Evolutionary conservation across 1,140 invertebrate species (phyloP).

Genomic region (Maniola jurtina): DNA sequence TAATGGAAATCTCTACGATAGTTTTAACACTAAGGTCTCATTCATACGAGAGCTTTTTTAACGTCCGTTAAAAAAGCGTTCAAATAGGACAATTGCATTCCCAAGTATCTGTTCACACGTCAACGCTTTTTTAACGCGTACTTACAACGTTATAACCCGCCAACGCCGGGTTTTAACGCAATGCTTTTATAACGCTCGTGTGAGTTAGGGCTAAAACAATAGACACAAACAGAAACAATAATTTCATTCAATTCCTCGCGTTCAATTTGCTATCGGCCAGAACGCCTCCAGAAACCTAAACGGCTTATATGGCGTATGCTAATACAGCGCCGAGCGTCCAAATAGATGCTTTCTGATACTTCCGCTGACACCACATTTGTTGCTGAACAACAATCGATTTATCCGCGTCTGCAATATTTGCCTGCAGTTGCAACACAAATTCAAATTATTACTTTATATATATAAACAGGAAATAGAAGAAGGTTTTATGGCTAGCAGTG

Average conservation of each 20-base stretch:
- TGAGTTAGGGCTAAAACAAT: not conserved
- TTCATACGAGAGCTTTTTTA: no score
- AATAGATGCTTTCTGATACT: constrained; percentile 23
- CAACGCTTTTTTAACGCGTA: no score
- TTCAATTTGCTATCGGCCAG: constrained; percentile 24
- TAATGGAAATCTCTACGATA: no score
- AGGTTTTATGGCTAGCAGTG: not conserved
- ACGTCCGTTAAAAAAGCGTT: no score
- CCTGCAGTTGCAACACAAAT: not conserved
- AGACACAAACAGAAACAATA: not conserved
- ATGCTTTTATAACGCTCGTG: no score
- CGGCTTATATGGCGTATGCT: constrained; percentile 29
- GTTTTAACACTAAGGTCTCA: no score
- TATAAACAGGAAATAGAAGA: not conserved
- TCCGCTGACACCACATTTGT: constrained; percentile 13
- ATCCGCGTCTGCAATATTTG: constrained; percentile 10
- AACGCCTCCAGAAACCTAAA: constrained; percentile 33
- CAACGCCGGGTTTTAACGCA: no score
- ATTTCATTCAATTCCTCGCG: constrained; percentile 10
- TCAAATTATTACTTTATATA: constrained; percentile 3
- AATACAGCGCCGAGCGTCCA: constrained; percentile 17
- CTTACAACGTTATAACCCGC: no score
- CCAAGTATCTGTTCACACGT: no score
- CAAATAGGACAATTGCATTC: no score
- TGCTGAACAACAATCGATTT: constrained; percentile 20